Evolutionary conservation across 2,797 vertebrate genomes (phyloP).

Genomic region (Lutjanus argentimaculatus): DNA sequence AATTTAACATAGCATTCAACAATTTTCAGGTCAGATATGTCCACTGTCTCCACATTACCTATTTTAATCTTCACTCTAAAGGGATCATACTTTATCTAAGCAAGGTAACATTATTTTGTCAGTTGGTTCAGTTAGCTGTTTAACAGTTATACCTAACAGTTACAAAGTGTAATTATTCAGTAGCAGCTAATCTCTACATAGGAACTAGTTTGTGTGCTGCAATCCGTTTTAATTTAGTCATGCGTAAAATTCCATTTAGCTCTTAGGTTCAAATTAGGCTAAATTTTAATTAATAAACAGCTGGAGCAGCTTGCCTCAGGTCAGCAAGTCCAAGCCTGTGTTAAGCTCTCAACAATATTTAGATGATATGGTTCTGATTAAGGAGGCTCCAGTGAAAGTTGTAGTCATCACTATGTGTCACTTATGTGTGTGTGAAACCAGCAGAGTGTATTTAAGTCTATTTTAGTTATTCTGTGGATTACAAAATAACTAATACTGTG

Average conservation of each 20-base stretch:
- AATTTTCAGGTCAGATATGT: neutral
- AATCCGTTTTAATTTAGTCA: neutral
- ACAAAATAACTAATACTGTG: slow-evolving; percentile 18
- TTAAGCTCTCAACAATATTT: slow-evolving; percentile 45
- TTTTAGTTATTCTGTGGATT: slow-evolving; percentile 15
- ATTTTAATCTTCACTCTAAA: neutral
- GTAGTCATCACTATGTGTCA: slow-evolving; percentile 18
- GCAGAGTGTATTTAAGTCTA: neutral
- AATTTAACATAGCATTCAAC: neutral
- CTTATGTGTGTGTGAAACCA: slow-evolving; percentile 15
- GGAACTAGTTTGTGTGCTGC: neutral
- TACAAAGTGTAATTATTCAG: neutral
- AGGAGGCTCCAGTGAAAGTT: slow-evolving; percentile 26
- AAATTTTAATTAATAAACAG: neutral
- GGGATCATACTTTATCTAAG: neutral
- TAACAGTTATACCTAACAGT: neutral
- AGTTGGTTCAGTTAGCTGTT: neutral
- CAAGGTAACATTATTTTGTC: neutral
- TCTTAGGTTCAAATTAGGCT: accelerated
- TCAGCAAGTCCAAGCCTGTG: slow-evolving; percentile 22
- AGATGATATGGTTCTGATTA: slow-evolving; percentile 31
- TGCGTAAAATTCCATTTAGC: neutral
- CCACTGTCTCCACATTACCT: too few species aligned
- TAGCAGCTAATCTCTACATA: neutral
- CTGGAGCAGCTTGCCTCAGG: neutral